Evolutionary conservation across 2,888 invertebrate species (phyloP).

Genomic region (Malthinus seriepunctatus): DNA sequence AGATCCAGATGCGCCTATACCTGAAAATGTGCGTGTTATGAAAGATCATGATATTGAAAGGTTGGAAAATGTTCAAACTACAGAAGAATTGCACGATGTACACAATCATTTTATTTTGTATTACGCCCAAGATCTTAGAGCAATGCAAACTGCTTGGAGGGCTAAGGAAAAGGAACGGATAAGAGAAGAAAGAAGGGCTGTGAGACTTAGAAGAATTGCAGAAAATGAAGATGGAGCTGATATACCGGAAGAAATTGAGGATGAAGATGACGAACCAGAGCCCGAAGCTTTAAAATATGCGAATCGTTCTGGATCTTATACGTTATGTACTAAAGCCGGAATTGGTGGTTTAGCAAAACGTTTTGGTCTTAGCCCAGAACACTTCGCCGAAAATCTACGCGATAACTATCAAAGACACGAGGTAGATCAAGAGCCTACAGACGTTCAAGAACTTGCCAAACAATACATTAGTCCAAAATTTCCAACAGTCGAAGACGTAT

Average conservation of each 20-base stretch:
- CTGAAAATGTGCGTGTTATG: conserved; percentile 80
- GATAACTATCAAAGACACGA: conserved; percentile 96
- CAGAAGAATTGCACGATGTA: conserved; percentile 91
- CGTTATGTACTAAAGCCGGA: conserved; percentile 83
- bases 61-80: conserved; percentile 74
- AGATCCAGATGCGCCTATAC: conserved; percentile 81
- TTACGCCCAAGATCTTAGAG: conserved; percentile 82
- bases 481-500: conserved; percentile 74
- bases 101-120: conserved; percentile 92
- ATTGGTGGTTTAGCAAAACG: conserved; percentile 82
- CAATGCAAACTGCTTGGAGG: conserved; percentile 77
- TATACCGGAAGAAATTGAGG: conserved; percentile 61
- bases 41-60: conserved; percentile 84
- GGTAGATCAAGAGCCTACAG: conserved; percentile 88
- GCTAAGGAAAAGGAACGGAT: conserved; percentile 68
- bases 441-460: conserved; percentile 80
- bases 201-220: conserved; percentile 57
- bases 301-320: conserved; percentile 84
- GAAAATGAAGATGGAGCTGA: conserved; percentile 69
- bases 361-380: conserved; percentile 91
- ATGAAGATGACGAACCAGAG: conserved; percentile 61
- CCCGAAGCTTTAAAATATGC: conserved; percentile 80
- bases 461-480: conserved; percentile 74
- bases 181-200: conserved; percentile 57
- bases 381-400: conserved; percentile 94